These are phyloP conservation scores for Hedya salicella DNA, from an alignment of 2,888 invertebrate genomes.

Conservation along the genomic window DNA sequence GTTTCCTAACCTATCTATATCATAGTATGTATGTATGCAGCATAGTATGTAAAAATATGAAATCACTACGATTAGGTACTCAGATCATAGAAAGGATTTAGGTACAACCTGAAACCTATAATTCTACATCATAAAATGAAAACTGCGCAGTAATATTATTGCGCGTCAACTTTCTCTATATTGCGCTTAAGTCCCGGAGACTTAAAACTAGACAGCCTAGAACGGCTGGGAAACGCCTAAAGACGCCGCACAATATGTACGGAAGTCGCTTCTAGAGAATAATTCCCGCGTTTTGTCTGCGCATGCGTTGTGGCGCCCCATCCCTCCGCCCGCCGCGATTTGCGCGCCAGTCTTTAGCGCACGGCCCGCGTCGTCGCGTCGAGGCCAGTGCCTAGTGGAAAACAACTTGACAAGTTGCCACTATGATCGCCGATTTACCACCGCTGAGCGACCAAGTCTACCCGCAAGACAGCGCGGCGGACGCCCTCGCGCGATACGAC, in stretches of 20 bases:
- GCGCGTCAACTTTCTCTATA: constrained; percentile 33
- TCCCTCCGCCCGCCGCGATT: constrained; percentile 69
- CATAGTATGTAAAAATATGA: too few relatives aligned
- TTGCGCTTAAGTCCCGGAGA: constrained; percentile 18
- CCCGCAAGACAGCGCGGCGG: constrained; percentile 51
- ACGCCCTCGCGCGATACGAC: constrained; percentile 50
- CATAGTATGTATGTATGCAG: too few relatives aligned
- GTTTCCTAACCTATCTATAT: too few relatives aligned
- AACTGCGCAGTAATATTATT: constrained; percentile 16
- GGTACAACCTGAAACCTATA: not conserved
- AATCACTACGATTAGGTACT: too few relatives aligned
- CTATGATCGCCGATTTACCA: constrained; percentile 76
- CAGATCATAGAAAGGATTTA: too few relatives aligned
- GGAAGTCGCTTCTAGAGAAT: constrained; percentile 74
- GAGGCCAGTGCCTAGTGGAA: constrained; percentile 52
- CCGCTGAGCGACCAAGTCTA: constrained; percentile 60
- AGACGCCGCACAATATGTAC: constrained; percentile 45
- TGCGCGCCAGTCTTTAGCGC: constrained; percentile 78
- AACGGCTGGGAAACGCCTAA: constrained; percentile 23
- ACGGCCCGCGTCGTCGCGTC: constrained; percentile 64
- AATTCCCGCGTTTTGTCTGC: constrained; percentile 75
- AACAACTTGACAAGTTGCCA: constrained; percentile 52
- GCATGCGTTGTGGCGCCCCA: constrained; percentile 71
- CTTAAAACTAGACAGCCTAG: constrained; percentile 23
- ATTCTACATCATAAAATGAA: not conserved